Percentiles rank a stretch among this genome's conserved stretches.
phyloP scores from a whole-genome alignment of 37 sponge, comb jelly and placozoan genomes.

The Petrosia ficiformis region DNA sequence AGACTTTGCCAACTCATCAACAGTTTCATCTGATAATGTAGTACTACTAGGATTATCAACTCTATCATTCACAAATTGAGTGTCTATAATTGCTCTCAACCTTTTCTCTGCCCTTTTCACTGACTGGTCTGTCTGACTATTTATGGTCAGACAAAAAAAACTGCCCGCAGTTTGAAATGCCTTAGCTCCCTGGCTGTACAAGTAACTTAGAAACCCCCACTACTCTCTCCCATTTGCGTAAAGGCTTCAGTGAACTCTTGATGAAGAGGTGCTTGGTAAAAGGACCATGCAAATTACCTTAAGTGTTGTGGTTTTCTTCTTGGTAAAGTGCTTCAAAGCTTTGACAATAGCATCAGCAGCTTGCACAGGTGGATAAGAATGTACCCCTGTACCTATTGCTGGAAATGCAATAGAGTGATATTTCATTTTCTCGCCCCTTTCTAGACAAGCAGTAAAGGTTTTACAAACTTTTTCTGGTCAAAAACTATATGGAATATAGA shows the following conservation, averaged over 20 bases:
- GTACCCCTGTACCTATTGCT: constrained; percentile 53
- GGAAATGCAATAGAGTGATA: constrained; percentile 51
- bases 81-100: constrained; percentile 5
- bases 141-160: not conserved
- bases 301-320: not conserved
- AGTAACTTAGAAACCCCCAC: not conserved
- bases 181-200: too few species aligned
- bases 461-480: constrained; percentile 4
- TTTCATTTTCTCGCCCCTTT: constrained; percentile 17
- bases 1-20: not conserved
- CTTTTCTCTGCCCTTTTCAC: constrained; percentile 19
- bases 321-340: constrained; percentile 22
- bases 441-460: constrained; percentile 19
- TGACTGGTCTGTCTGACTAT: constrained; percentile 9
- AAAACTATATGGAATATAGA: constrained; percentile 44
- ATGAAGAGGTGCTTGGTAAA: constrained; percentile 6
- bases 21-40: not conserved
- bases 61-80: constrained; percentile 2
- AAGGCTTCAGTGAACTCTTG: constrained; percentile 18
- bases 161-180: not conserved
- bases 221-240: not conserved
- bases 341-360: constrained; percentile 41
- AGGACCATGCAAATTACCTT: constrained; percentile 20
- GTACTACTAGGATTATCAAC: constrained; percentile 22
- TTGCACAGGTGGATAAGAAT: constrained; percentile 12